Conservation (phyloP, 2,113 vertebrate species). For the Empidonax alnorum region DNA sequence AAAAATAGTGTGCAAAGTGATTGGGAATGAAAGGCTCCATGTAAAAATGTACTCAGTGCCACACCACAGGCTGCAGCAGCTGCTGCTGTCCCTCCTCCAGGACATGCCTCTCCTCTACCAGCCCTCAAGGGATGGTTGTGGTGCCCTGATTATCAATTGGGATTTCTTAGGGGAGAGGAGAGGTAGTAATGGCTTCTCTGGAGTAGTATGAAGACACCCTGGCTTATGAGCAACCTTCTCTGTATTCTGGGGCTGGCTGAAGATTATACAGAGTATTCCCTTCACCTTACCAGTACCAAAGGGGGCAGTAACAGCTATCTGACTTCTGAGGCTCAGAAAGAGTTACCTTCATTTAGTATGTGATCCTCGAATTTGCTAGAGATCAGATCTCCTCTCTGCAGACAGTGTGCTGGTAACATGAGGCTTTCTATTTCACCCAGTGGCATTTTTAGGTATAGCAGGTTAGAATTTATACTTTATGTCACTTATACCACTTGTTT, state of each 20-base stretch:
- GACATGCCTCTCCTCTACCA: neutral
- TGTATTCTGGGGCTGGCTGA: neutral
- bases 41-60: neutral
- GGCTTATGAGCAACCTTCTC: neutral
- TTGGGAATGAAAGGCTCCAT: neutral
- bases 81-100: neutral
- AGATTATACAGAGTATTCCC: neutral
- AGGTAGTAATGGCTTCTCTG: neutral
- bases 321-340: neutral
- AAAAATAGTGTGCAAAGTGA: neutral
- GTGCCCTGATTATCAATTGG: neutral
- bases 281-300: neutral
- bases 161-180: neutral
- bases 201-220: neutral
- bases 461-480: neutral
- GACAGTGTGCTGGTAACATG: neutral
- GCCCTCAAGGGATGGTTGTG: neutral
- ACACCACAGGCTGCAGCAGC: neutral
- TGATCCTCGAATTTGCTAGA: neutral
- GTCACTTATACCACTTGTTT: neutral
- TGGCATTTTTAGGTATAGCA: neutral
- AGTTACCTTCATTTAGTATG: neutral
- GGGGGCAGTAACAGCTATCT: neutral
- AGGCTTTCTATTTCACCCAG: neutral
- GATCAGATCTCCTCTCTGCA: neutral